Percentiles rank a stretch among this genome's conserved stretches.
phyloP scores from a whole-genome alignment of 2,888 invertebrate species.

The Margaritifera margaritifera region DNA sequence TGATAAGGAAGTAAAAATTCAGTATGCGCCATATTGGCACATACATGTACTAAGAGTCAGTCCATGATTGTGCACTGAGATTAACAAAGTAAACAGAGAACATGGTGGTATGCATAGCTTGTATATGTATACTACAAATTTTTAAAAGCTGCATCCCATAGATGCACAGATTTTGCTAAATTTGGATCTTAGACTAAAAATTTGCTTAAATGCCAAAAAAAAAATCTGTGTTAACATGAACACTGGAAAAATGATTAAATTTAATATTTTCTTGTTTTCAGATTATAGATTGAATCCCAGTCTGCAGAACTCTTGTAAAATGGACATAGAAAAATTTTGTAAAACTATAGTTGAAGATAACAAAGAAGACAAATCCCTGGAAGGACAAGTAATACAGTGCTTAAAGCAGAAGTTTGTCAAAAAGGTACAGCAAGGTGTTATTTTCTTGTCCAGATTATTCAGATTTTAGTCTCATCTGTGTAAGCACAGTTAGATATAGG shows the following conservation, averaged over 20 bases:
- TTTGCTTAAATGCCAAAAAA: no score
- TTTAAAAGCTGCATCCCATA: no score
- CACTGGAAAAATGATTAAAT: not conserved
- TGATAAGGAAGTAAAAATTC: no score
- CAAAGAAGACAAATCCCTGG: slow-evolving; percentile 77
- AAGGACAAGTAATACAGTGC: slow-evolving; percentile 89
- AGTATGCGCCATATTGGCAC: no score
- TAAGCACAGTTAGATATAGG: no score
- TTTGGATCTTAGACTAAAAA: no score
- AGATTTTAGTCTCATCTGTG: not conserved
- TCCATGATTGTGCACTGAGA: no score
- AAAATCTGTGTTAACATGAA: not conserved
- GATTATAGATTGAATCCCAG: slow-evolving; percentile 92
- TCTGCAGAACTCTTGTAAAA: slow-evolving; percentile 85
- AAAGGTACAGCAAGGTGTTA: slow-evolving; percentile 31
- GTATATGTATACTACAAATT: no score
- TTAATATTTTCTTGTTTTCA: slow-evolving; percentile 10
- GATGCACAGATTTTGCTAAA: no score
- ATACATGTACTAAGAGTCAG: no score
- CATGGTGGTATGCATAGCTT: no score
- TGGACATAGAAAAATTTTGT: slow-evolving; percentile 86
- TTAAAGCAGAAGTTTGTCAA: slow-evolving; percentile 77
- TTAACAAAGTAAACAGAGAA: no score
- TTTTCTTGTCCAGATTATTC: not conserved
- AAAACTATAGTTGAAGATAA: slow-evolving; percentile 27